These are phyloP conservation scores for Ctenochaetus hawaiiensis DNA, from an alignment of 2,797 vertebrate genomes.

Conservation along the genomic window DNA sequence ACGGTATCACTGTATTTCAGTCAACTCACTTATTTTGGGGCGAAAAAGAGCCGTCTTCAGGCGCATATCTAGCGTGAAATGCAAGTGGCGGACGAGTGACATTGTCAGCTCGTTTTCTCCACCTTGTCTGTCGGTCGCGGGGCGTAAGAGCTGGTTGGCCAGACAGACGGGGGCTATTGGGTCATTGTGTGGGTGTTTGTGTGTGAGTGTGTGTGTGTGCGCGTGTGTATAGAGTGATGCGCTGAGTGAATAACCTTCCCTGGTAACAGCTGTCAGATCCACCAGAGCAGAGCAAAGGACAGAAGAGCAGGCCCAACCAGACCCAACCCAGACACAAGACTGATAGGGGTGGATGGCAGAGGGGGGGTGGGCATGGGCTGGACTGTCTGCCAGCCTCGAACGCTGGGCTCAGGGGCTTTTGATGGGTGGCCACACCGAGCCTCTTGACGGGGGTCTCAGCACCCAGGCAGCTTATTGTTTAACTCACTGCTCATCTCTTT, in stretches of 20 bases:
- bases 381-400: constrained; percentile 59
- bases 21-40: constrained; percentile 62
- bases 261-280: constrained; percentile 84
- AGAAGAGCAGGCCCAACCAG: constrained; percentile 65
- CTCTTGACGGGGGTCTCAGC: constrained; percentile 79
- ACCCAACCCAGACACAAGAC: constrained; percentile 61
- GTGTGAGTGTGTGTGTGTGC: constrained; percentile 73
- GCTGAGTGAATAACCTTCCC: constrained; percentile 78
- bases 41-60: constrained; percentile 68
- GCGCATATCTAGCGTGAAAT: constrained; percentile 78
- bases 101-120: constrained; percentile 80
- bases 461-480: constrained; percentile 83
- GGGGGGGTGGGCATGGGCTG: constrained; percentile 46
- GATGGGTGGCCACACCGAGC: constrained; percentile 86
- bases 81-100: constrained; percentile 80
- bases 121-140: constrained; percentile 75
- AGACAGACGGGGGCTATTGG: constrained; percentile 71
- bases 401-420: constrained; percentile 68
- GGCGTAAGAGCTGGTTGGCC: constrained; percentile 66
- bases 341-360: constrained; percentile 55
- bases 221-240: constrained; percentile 73
- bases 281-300: constrained; percentile 76
- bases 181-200: constrained; percentile 80
- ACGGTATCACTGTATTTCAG: constrained; percentile 65
- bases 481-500: constrained; percentile 83